A percentile compares a stretch with the other conserved stretches of the same genome.
These are phyloP conservation scores for Zoanthus gigantus DNA, from an alignment of 92 coral and sea anemone genomes.

Conservation along the genomic window DNA sequence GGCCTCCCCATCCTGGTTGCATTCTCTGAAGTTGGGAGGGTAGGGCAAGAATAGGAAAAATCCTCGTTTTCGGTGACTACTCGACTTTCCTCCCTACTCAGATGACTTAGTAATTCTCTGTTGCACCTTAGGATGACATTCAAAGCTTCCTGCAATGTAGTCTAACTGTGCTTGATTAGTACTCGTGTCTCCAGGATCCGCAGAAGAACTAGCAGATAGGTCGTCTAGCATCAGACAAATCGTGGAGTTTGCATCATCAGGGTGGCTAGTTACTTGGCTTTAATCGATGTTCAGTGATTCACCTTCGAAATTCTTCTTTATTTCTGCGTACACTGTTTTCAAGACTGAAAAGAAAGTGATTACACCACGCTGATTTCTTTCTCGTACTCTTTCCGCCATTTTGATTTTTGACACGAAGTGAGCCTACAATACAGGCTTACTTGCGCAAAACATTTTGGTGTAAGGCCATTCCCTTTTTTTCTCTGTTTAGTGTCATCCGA, in stretches of 20 bases:
- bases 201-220: background rate
- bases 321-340: constrained; percentile 33
- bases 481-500: too few relatives aligned
- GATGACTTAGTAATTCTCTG: constrained; percentile 17
- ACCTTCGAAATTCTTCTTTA: constrained; percentile 28
- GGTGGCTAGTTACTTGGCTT: constrained; percentile 3
- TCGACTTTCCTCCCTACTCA: constrained; percentile 7
- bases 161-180: background rate
- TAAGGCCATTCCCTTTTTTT: background rate
- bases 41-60: constrained; percentile 12
- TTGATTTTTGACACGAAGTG: background rate
- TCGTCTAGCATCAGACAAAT: constrained; percentile 28
- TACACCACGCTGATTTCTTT: constrained; percentile 33
- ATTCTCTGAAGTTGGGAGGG: constrained; percentile 29
- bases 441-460: constrained; percentile 11
- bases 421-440: background rate
- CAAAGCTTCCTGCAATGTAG: constrained; percentile 25
- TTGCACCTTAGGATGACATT: constrained; percentile 1
- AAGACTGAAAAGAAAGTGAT: constrained; percentile 36
- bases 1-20: constrained; percentile 52
- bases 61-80: constrained; percentile 14
- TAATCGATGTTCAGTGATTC: constrained; percentile 17
- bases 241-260: constrained; percentile 12
- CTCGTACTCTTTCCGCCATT: constrained; percentile 5
- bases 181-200: background rate